phyloP scores from a whole-genome alignment of 2,888 invertebrate genomes.

The Tridacna crocea region DNA sequence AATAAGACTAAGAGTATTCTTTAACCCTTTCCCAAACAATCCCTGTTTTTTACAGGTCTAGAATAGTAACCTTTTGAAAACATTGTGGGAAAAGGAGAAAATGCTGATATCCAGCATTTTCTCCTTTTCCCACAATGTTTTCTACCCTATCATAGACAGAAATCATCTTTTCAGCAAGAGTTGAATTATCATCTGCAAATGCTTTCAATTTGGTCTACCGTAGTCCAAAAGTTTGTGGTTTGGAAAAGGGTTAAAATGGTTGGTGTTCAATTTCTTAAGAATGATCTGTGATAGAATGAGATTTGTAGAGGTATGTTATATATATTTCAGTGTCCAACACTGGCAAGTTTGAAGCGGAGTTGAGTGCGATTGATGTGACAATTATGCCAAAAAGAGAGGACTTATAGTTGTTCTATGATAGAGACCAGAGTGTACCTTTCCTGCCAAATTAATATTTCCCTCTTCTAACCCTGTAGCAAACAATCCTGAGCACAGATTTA shows the following conservation, averaged over 20 bases:
- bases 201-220: not conserved
- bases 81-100: too few species aligned
- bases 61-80: not conserved
- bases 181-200: not conserved
- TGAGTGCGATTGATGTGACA: not conserved
- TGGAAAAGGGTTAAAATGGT: not conserved
- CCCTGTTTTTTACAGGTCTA: not conserved
- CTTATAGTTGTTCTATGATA: not conserved
- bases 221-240: not conserved
- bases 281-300: too few species aligned
- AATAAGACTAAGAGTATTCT: too few species aligned
- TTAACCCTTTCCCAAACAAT: not conserved
- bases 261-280: too few species aligned
- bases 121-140: constrained; percentile 1
- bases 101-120: not conserved
- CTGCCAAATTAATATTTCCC: too few species aligned
- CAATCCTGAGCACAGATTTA: too few species aligned
- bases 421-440: too few species aligned
- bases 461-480: too few species aligned
- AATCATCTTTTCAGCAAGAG: not conserved
- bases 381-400: not conserved
- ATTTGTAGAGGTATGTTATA: not conserved
- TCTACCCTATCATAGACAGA: not conserved
- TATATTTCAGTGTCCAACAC: not conserved
- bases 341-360: constrained; percentile 9